Base-by-base conservation (phyloP, 2,888 invertebrate species). In the Augiades crinisus region DNA sequence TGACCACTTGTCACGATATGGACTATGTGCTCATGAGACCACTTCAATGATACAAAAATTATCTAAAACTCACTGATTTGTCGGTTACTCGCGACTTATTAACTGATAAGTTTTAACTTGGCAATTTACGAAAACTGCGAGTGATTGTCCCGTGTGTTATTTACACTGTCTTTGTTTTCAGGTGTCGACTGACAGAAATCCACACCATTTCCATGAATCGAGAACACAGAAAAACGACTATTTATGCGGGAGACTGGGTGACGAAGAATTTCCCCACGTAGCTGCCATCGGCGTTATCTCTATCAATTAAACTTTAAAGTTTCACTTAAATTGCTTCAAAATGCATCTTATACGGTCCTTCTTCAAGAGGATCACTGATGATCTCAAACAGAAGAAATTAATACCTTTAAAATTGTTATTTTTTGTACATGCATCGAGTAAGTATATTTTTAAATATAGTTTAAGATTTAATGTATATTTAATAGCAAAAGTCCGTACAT, bases 401-500 rank as follows among this genome's bases (percentile, higher is more conserved):
- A 84, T 95, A 60, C 94, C 95, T 1, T 76, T 95, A 53, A 95
- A 95, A 77, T 83, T 95, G 62, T 88, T 95, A 60, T 95, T 95
- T 77, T 95, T 95, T 72, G 93, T 95, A 52, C 94, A 95, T 80
- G 93, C 94, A 34, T 95, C 95, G 12, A 94, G 95, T 95, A 86
- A 93, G 94, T 92, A 64, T 31, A 13, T 19, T 16, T 14, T 4
- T 19, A 4, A 19, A n/a, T n/a, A n/a, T n/a, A n/a, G n/a, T n/a
- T 19, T 19, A 4, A 19, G 3, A 19, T 19, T 4, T 19, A 19
- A 19, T 19, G 19, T 5, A 19, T 19, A 19, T 19, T 5, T n/a
- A n/a, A n/a, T n/a, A n/a, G n/a, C n/a, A n/a, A n/a, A n/a, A n/a
- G n/a, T n/a, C n/a, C n/a, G n/a, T n/a, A n/a, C n/a, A n/a, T n/a